A percentile compares a stretch with the other conserved stretches of the same genome.
These are phyloP conservation scores for Eulemur rubriventer DNA, from an alignment of 2,797 vertebrate species.

Conservation along the genomic window DNA sequence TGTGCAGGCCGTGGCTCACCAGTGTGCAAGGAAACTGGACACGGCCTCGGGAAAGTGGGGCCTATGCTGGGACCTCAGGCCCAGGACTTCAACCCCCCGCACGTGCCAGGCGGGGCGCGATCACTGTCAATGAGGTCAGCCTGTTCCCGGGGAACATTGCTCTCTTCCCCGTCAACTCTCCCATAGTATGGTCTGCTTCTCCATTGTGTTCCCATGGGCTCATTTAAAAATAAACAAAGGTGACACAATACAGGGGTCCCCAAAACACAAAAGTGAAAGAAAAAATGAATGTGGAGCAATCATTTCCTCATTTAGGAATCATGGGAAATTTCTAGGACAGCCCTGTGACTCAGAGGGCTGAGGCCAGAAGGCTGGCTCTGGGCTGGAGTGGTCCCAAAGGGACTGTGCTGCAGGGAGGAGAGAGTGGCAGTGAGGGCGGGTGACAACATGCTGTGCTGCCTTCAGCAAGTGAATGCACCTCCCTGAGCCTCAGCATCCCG, in stretches of 20 bases:
- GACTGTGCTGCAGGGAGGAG: fast-evolving
- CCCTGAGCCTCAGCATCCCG: neutral
- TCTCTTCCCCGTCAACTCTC: neutral
- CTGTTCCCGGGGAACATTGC: neutral
- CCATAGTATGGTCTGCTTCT: neutral
- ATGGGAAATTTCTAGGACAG: neutral
- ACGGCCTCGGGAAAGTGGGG: neutral
- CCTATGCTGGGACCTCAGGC: neutral
- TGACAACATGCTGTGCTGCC: neutral
- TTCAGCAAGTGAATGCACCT: neutral
- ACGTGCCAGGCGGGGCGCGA: fast-evolving
- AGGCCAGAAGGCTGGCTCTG: neutral
- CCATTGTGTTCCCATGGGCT: neutral
- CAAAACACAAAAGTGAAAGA: neutral
- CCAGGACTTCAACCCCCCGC: neutral
- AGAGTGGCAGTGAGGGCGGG: neutral
- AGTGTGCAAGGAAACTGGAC: neutral
- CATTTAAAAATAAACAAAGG: neutral
- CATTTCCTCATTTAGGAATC: neutral
- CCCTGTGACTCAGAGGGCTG: neutral
- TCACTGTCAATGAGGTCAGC: neutral
- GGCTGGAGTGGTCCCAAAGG: no score
- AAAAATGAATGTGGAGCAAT: neutral
- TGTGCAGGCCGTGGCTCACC: neutral
- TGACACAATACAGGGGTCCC: neutral